These are phyloP conservation scores for Ormyrus pomaceus DNA, from an alignment of 2,888 invertebrate genomes.

Conservation along the genomic window DNA sequence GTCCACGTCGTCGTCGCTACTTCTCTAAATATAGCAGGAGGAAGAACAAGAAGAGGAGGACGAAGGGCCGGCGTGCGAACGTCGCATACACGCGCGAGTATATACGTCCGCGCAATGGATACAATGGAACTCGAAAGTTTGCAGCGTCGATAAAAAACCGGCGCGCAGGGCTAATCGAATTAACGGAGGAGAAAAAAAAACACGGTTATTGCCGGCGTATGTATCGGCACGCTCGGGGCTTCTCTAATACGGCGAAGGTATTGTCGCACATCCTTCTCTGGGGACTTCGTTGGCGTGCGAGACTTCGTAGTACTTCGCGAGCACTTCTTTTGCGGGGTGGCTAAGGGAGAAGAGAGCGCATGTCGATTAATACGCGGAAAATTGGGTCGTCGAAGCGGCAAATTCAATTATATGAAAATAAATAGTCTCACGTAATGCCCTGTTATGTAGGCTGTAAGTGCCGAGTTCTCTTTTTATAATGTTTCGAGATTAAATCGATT, in stretches of 20 bases:
- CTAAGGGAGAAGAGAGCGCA: slow-evolving; percentile 1
- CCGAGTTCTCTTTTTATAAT: no score
- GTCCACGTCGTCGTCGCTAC: slow-evolving; percentile 48
- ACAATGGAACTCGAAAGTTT: slow-evolving; percentile 36
- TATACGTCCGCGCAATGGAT: slow-evolving; percentile 17
- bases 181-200: slow-evolving; percentile 12
- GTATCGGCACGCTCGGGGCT: slow-evolving; percentile 56
- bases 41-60: slow-evolving; percentile 13
- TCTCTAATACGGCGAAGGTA: slow-evolving; percentile 61
- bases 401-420: slow-evolving; percentile 46
- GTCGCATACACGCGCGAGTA: slow-evolving; percentile 31
- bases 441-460: not conserved
- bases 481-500: not conserved
- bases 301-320: not conserved
- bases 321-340: slow-evolving; percentile 31
- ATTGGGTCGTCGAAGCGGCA: slow-evolving; percentile 17
- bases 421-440: slow-evolving; percentile 11
- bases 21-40: slow-evolving; percentile 53
- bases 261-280: slow-evolving; percentile 52
- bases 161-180: slow-evolving; percentile 33
- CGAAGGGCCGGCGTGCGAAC: slow-evolving; percentile 51
- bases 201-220: not conserved
- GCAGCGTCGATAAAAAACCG: slow-evolving; percentile 19
- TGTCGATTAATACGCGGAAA: slow-evolving; percentile 34
- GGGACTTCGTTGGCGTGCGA: no score